Conservation (phyloP, 2,113 vertebrate genomes). For the Alaudala cheleensis region DNA sequence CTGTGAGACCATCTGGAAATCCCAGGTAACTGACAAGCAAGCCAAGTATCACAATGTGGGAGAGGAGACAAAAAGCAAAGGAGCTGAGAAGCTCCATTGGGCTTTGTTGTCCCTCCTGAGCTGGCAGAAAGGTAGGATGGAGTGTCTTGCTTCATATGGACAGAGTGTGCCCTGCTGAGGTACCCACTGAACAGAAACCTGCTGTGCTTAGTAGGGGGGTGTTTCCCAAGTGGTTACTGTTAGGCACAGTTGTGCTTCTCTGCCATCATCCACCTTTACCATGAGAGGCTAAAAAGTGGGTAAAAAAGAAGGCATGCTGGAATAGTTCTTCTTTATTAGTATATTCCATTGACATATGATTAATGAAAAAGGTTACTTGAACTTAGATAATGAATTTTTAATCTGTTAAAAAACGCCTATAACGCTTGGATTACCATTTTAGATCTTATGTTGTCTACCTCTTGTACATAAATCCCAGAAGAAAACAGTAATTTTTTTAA, state of each 20-base stretch:
- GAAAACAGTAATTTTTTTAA: background rate
- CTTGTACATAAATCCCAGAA: background rate
- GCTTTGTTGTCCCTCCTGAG: background rate
- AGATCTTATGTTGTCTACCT: background rate
- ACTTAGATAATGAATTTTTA: background rate
- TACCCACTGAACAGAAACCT: background rate
- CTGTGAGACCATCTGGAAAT: background rate
- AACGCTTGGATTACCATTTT: background rate
- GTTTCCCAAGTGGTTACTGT: accelerated
- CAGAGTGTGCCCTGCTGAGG: background rate
- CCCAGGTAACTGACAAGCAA: background rate
- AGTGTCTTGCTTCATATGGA: background rate
- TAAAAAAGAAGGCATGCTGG: background rate
- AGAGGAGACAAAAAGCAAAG: background rate
- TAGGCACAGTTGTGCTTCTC: background rate
- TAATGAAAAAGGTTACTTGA: background rate
- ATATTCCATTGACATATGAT: background rate
- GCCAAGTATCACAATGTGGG: background rate
- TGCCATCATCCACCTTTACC: background rate
- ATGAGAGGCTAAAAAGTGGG: background rate
- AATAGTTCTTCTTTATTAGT: background rate
- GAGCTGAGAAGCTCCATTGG: background rate
- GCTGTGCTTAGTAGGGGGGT: accelerated
- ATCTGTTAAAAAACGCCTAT: background rate
- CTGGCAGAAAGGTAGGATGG: background rate